Base-by-base conservation (phyloP, 1,140 invertebrate species). In the Drosophila subpulchrella region DNA sequence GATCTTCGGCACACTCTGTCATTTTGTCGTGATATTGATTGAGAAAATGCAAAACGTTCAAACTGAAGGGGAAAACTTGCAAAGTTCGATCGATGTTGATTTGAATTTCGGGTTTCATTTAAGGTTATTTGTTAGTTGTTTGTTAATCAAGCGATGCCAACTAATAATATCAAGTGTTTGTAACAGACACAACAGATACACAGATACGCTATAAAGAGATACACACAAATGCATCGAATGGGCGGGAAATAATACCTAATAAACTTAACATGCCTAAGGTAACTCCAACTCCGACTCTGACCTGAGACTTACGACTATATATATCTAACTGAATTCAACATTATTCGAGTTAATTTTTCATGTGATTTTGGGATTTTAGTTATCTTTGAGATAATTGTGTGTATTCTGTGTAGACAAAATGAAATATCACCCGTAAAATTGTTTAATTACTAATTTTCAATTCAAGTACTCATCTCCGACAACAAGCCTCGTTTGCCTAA, bases 341-440 rank as follows among this genome's bases (percentile, higher is more conserved):
- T 20, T 44, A 41, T 51, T 48, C 17, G 46, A 48, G 24, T 44
- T 39, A 41, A 50, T 53, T 48, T 48, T 68, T 42, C 34, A 36
- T 61, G 39, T 27, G 12, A 11, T 61, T 61, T 41, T 39, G 55
- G 53, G 36, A 36, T 82, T 57, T 53, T 57, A 75, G 67, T 68
- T 86, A 70, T 71, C 65, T 80, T 89, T 53, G 30, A 73, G 76
- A 77, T 81, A 86, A 78, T 79, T 77, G 50, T 36, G 38, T 73
- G 44, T 51, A 75, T 79, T 77, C 47, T 36, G 38, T 73, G 44
- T 51, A 75, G 67, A 81, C 75, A 86, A 84, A 89, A 85, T 76
- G 65, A 79, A 90, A 84, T 89, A 89, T 89, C 84, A 89, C 84
- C 77, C 84, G 81, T 84, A 76, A n/a, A 72, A 75, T 89, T 90